Evolutionary conservation across 2,797 vertebrate genomes (phyloP).

Genomic region (Sternotherus odoratus): DNA sequence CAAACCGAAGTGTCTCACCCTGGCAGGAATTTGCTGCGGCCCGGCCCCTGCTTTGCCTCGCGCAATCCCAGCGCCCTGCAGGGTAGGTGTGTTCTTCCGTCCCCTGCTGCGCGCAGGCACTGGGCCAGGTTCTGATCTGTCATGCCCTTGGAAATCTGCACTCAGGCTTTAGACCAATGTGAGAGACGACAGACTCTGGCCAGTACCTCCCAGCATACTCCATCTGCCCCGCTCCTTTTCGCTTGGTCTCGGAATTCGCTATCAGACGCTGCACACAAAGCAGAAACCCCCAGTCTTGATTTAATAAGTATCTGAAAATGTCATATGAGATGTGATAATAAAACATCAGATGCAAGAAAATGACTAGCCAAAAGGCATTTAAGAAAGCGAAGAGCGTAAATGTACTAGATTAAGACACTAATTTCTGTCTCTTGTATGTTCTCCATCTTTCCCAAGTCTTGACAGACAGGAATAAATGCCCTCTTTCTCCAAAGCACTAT

Average conservation of each 20-base stretch:
- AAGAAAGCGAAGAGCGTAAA: background rate
- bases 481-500: background rate
- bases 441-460: conserved; percentile 17
- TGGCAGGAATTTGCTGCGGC: background rate
- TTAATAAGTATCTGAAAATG: conserved; percentile 41
- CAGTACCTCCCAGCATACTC: background rate
- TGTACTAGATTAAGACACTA: conserved; percentile 3
- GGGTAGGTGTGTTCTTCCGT: background rate
- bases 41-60: background rate
- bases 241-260: fast-evolving
- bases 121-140: background rate
- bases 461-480: conserved; percentile 46
- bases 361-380: conserved; percentile 37
- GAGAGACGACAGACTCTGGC: fast-evolving
- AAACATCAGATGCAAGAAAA: conserved; percentile 53
- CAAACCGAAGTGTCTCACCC: background rate
- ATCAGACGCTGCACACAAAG: background rate
- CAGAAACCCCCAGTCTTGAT: conserved; percentile 16
- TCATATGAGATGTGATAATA: conserved; percentile 6
- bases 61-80: background rate
- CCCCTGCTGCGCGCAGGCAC: background rate
- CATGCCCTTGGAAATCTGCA: background rate
- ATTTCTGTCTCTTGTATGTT: conserved; percentile 18
- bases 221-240: fast-evolving
- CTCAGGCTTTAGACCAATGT: fast-evolving